Conservation (phyloP, 2,113 vertebrate genomes). For the Trogon melanurus region DNA sequence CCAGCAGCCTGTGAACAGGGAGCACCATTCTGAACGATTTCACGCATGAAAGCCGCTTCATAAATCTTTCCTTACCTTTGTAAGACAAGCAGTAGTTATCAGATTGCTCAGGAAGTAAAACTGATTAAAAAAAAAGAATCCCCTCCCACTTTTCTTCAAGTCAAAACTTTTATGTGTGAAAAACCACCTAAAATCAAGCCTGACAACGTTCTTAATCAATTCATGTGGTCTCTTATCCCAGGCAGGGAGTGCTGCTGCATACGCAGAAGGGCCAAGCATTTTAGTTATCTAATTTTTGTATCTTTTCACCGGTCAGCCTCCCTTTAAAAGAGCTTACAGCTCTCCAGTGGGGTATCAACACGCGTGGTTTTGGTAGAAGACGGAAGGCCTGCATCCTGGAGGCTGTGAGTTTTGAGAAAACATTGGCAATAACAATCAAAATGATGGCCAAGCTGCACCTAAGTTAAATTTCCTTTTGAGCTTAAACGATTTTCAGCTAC, state of each 20-base stretch:
- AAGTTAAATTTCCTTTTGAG: not conserved
- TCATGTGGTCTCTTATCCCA: not conserved
- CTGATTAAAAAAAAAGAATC: too few relatives aligned
- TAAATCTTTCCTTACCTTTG: not conserved
- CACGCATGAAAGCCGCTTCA: rapidly evolving
- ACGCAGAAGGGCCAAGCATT: not conserved
- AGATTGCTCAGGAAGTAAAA: not conserved
- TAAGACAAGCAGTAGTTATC: not conserved
- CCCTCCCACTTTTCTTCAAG: not conserved
- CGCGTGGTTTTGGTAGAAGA: not conserved
- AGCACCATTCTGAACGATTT: not conserved
- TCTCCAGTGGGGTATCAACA: not conserved
- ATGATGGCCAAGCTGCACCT: not conserved
- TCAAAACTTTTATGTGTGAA: not conserved
- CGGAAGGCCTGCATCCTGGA: not conserved
- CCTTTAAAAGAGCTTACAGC: not conserved
- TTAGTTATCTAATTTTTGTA: not conserved
- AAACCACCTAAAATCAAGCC: not conserved
- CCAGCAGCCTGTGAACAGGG: not conserved
- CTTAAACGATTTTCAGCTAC: not conserved
- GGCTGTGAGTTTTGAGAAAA: not conserved
- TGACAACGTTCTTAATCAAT: not conserved
- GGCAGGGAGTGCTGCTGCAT: not conserved
- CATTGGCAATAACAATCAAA: not conserved
- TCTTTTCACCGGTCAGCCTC: not conserved